Conservation (phyloP, 2,797 vertebrate species). For the Benthosema pterotum region DNA sequence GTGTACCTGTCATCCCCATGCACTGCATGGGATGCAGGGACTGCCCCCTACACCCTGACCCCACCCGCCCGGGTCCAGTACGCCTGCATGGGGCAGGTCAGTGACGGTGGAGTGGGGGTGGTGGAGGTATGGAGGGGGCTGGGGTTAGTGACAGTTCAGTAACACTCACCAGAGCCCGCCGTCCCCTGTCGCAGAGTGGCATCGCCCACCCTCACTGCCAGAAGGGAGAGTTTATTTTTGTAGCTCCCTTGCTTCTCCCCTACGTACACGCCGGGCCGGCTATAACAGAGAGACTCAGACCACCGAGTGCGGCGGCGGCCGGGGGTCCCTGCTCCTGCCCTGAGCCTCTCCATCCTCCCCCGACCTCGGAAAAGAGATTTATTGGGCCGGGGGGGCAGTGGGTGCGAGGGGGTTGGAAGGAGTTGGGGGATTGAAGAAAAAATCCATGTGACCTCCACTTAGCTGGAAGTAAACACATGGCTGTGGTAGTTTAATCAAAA, state of each 20-base stretch:
- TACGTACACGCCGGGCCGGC: slow-evolving; percentile 61
- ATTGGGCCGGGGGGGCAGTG: slow-evolving; percentile 43
- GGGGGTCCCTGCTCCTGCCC: slow-evolving; percentile 52
- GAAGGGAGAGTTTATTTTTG: slow-evolving; percentile 96
- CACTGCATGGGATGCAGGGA: slow-evolving; percentile 79
- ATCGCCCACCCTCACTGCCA: slow-evolving; percentile 93
- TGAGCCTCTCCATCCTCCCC: slow-evolving; percentile 56
- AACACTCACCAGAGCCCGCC: slow-evolving; percentile 94
- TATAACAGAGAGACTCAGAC: slow-evolving; percentile 77
- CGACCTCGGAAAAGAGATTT: slow-evolving; percentile 68
- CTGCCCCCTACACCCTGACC: slow-evolving; percentile 75
- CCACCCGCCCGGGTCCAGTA: slow-evolving; percentile 39
- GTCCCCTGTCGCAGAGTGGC: slow-evolving; percentile 88
- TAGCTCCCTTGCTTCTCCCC: slow-evolving; percentile 84
- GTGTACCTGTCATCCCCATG: slow-evolving; percentile 54
- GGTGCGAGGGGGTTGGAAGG: neutral
- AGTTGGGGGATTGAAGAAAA: slow-evolving; percentile 50
- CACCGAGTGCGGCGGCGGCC: slow-evolving; percentile 82
- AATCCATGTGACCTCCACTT: slow-evolving; percentile 76
- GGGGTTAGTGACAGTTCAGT: slow-evolving; percentile 86
- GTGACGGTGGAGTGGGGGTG: slow-evolving; percentile 52
- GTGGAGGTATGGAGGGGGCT: slow-evolving; percentile 39
- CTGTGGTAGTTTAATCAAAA: slow-evolving; percentile 75
- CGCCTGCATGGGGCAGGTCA: slow-evolving; percentile 40
- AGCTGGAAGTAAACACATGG: slow-evolving; percentile 71